Evolutionary conservation across 2,888 invertebrate species (phyloP), one percentile per base, ranked within the genome.

Genomic region (Phortica okadai): DNA sequence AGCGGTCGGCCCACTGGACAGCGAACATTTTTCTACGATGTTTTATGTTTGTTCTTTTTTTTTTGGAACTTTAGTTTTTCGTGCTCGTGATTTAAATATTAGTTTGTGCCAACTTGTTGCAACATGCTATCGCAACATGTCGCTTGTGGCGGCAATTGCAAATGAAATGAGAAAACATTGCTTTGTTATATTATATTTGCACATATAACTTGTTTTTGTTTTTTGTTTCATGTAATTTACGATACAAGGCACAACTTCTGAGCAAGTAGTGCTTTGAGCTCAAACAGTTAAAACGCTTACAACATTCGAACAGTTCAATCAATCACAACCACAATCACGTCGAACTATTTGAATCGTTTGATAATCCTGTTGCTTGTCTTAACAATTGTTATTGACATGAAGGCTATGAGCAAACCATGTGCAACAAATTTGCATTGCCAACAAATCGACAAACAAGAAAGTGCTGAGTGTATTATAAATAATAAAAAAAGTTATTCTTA

Each of bases 1-100:
- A 14, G 14, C 50, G 67, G 44, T 67, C 44, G 7, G 33, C 33
- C 2, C 33, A 33, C 33, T 33, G 33, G 33, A 6, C 16, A 16
- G 16, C 59, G 14, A 6, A 59, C 7, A 21, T 11, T 16, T 59
- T 59, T n/a, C 3, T 11, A n/a, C n/a, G 2, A n/a, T n/a, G 16
- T n/a, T n/a, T 59, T 59, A 1, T n/a, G 2, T n/a, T 59, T 59
- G n/a, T n/a, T 59, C 7, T 10, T 59, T 59, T 59, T 59, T n/a
- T 59, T 59, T 50, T 50, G 33, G 33, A 4, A 33, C 3, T 33
- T 62, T 62, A 1, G n/a, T 1, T 21, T 62, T 62, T 62, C 62
- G 62, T 25, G 62, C 62, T 33, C 54, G 70, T 72, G 70, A 72
- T 72, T 72, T 72, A 54, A 56, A 56, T 72, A 72, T 72, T 72